Conservation (phyloP, 1,140 invertebrate species). For the Danaus melanippus region DNA sequence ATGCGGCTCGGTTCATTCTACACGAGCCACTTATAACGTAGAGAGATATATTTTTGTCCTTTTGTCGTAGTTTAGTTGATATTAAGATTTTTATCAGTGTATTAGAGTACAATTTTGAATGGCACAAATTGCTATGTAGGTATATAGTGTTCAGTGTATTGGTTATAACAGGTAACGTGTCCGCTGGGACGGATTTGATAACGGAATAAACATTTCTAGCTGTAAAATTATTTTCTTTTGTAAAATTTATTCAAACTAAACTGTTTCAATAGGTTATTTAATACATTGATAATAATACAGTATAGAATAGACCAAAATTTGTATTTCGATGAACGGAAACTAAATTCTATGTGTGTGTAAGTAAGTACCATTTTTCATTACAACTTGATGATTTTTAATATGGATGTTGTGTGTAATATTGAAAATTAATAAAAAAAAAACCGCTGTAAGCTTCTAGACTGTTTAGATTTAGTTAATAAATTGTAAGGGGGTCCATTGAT, state of each 20-base stretch:
- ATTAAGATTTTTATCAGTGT: conserved; percentile 14
- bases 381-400: neutral
- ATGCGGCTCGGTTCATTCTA: neutral
- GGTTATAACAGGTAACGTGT: no score
- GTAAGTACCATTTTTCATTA: no score
- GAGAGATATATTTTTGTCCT: conserved; percentile 21
- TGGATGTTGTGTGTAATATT: conserved; percentile 37
- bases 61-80: conserved; percentile 17
- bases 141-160: no score
- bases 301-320: conserved; percentile 1
- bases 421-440: conserved; percentile 10
- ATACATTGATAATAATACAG: neutral
- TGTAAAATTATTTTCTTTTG: no score
- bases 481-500: no score
- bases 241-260: no score
- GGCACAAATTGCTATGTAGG: conserved; percentile 11
- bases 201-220: no score
- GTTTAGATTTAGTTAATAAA: conserved; percentile 17
- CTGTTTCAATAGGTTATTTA: no score
- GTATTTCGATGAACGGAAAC: neutral
- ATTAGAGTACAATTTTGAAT: conserved; percentile 20
- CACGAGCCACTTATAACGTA: neutral
- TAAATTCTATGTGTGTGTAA: no score
- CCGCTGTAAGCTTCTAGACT: conserved; percentile 41
- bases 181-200: no score